These are phyloP conservation scores for Armadillidium nasatum DNA, from an alignment of 1,140 invertebrate genomes.

Conservation along the genomic window DNA sequence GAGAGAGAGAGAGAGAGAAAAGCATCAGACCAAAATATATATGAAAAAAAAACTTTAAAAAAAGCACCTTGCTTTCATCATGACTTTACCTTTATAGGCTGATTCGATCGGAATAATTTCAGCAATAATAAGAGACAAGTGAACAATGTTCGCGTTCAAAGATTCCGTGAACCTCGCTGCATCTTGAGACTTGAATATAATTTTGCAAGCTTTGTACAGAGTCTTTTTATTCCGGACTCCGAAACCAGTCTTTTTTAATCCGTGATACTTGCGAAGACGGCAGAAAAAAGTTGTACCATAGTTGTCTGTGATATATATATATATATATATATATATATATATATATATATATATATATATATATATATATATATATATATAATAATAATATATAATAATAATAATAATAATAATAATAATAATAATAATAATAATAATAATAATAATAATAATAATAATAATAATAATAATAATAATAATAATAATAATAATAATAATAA, in stretches of 20 bases:
- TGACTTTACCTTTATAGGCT: constrained; percentile 32
- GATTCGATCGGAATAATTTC: constrained; percentile 40
- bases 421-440: neutral
- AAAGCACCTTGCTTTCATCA: neutral
- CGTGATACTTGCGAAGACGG: constrained; percentile 55
- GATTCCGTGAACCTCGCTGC: neutral
- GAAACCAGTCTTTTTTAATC: constrained; percentile 57
- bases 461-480: too few species aligned
- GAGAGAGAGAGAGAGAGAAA: too few species aligned
- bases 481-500: neutral
- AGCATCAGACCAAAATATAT: too few species aligned
- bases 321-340: too few species aligned
- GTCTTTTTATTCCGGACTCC: constrained; percentile 58
- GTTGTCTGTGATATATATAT: constrained; percentile 9
- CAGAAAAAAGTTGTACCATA: constrained; percentile 47
- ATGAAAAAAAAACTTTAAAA: too few species aligned
- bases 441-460: too few species aligned
- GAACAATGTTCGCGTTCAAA: neutral
- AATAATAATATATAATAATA: too few species aligned
- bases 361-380: too few species aligned
- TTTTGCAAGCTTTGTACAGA: constrained; percentile 65
- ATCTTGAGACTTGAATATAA: constrained; percentile 55
- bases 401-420: neutral
- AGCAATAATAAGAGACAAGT: constrained; percentile 30
- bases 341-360: too few species aligned